Percentiles rank a stretch among this genome's conserved stretches.
phyloP scores from a whole-genome alignment of 2,113 vertebrate species.

The Hippocampus barbouri region DNA sequence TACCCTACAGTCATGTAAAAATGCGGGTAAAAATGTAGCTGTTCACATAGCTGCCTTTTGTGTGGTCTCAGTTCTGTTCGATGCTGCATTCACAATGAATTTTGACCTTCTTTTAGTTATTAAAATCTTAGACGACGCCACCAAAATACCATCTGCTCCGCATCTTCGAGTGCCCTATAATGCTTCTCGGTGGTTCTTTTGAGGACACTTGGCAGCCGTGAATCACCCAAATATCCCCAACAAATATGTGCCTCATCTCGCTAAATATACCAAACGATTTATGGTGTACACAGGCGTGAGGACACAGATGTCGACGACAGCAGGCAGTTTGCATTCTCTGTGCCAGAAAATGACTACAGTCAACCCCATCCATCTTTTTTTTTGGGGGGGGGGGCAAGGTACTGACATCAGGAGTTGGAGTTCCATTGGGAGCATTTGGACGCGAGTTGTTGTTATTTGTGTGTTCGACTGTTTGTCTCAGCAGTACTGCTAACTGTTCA shows the following conservation, averaged over 20 bases:
- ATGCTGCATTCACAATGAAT: too few relatives aligned
- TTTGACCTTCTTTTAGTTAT: too few relatives aligned
- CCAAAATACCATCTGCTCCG: not conserved
- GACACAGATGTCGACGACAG: slow-evolving; percentile 56
- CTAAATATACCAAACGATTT: slow-evolving; percentile 25
- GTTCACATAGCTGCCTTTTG: too few relatives aligned
- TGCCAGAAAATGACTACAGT: slow-evolving; percentile 4
- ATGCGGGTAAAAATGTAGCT: too few relatives aligned
- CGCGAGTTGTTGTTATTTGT: too few relatives aligned
- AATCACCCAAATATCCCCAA: slow-evolving; percentile 21
- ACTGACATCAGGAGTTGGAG: too few relatives aligned
- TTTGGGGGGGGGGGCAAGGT: too few relatives aligned
- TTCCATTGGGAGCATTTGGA: too few relatives aligned
- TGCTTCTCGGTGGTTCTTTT: not conserved
- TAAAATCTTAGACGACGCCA: not conserved
- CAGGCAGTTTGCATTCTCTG: slow-evolving; percentile 26
- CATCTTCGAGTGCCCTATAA: not conserved
- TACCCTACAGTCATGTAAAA: too few relatives aligned
- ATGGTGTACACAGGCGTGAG: slow-evolving; percentile 39
- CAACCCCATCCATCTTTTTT: not conserved
- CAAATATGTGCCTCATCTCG: slow-evolving; percentile 33
- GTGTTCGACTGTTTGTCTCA: too few relatives aligned
- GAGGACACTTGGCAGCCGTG: slow-evolving; percentile 1
- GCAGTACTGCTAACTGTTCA: not conserved
- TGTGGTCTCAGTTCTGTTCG: too few relatives aligned